phyloP scores from a whole-genome alignment of 2,797 vertebrate species.

The Phylloscopus collybita region DNA sequence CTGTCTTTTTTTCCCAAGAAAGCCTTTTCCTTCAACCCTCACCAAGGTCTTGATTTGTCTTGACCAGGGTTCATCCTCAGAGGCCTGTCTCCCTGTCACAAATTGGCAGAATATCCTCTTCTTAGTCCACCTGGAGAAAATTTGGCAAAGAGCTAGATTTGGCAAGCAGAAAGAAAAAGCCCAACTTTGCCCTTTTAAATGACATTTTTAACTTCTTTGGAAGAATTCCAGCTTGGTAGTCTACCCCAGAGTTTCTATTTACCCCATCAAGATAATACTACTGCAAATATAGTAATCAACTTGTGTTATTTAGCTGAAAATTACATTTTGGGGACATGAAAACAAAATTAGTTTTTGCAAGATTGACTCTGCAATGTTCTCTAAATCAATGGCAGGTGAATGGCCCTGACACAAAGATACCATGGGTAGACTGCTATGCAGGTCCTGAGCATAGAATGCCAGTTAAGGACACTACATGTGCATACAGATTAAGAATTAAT shows the following conservation, averaged over 20 bases:
- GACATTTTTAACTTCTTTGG: neutral
- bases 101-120: neutral
- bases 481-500: neutral
- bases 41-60: neutral
- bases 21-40: neutral
- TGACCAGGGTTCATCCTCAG: neutral
- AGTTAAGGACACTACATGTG: neutral
- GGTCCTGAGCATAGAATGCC: neutral
- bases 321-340: neutral
- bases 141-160: neutral
- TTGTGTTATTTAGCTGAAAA: conserved; percentile 21
- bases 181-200: neutral
- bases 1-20: neutral
- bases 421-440: neutral
- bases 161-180: neutral
- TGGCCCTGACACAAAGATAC: neutral
- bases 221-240: neutral
- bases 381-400: neutral
- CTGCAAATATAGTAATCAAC: neutral
- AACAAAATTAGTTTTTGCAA: neutral
- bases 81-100: neutral
- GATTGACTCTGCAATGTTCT: neutral
- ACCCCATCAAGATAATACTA: neutral
- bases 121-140: neutral
- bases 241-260: neutral